Percentiles rank a stretch among this genome's conserved stretches.
These are phyloP conservation scores for Charanyca ferruginea DNA, from an alignment of 2,888 invertebrate genomes.

Conservation along the genomic window DNA sequence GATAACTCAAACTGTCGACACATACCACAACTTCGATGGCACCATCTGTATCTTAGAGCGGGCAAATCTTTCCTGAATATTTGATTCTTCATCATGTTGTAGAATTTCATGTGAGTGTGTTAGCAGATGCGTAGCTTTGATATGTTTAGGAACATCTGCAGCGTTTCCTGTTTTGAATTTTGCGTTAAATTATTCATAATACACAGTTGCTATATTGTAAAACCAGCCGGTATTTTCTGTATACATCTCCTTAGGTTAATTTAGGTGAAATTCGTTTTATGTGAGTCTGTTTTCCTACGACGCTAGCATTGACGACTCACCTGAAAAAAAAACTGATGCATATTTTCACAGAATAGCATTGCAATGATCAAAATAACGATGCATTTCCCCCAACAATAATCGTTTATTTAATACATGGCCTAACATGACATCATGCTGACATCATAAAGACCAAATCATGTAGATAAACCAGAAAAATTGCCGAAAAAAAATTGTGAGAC, in stretches of 20 bases:
- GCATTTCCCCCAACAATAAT: not conserved
- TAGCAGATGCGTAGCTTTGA: constrained; percentile 28
- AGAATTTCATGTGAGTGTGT: constrained; percentile 54
- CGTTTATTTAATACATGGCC: not conserved
- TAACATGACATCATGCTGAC: constrained; percentile 5
- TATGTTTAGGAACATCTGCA: constrained; percentile 38
- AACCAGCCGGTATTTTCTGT: too few relatives aligned
- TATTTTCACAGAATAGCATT: too few relatives aligned
- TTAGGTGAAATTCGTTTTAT: too few relatives aligned
- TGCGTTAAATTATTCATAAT: constrained; percentile 10
- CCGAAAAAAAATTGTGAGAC: constrained; percentile 46
- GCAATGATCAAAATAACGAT: too few relatives aligned
- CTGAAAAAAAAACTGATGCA: too few relatives aligned
- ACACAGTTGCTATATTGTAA: not conserved
- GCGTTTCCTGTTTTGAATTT: constrained; percentile 13
- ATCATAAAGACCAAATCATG: constrained; percentile 18
- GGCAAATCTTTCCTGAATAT: constrained; percentile 69
- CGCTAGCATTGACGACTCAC: too few relatives aligned
- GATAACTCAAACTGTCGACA: constrained; percentile 36
- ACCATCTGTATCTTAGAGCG: constrained; percentile 65
- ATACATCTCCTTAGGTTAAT: too few relatives aligned
- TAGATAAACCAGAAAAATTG: constrained; percentile 43
- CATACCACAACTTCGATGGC: constrained; percentile 39
- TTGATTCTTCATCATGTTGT: constrained; percentile 68
- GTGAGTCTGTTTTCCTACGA: too few relatives aligned